These are phyloP conservation scores for Nomia melanderi DNA, from an alignment of 1,140 invertebrate species.

Conservation along the genomic window DNA sequence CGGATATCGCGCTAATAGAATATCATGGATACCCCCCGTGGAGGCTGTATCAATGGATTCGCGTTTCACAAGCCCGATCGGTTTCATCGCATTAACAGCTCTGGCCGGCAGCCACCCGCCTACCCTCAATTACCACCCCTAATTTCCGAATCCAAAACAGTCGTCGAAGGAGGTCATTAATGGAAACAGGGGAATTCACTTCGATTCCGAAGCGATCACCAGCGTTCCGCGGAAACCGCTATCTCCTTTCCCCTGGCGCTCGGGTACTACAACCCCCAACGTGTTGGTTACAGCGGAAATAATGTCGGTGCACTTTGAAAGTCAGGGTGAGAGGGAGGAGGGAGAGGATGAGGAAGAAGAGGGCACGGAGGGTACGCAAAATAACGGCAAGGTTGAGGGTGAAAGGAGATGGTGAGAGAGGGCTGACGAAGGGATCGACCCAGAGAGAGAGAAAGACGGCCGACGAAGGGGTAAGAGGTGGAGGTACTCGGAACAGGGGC, in stretches of 20 bases:
- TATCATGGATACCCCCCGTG: too few species aligned
- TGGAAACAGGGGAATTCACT: slow-evolving; percentile 9
- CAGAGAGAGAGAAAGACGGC: slow-evolving; percentile 42
- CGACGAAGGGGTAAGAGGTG: slow-evolving; percentile 21
- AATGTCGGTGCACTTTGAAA: slow-evolving; percentile 73
- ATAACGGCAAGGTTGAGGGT: slow-evolving; percentile 16
- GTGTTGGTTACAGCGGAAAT: slow-evolving; percentile 72
- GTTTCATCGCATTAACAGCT: neutral
- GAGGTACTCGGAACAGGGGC: slow-evolving; percentile 70
- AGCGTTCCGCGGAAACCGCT: slow-evolving; percentile 10
- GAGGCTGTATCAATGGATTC: too few species aligned
- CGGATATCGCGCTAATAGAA: too few species aligned
- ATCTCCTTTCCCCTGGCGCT: neutral
- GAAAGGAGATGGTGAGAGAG: neutral
- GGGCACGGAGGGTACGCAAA: slow-evolving; percentile 9
- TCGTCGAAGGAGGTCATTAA: neutral
- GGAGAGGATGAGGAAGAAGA: neutral
- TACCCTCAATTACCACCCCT: neutral
- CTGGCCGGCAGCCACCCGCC: neutral
- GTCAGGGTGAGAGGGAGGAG: slow-evolving; percentile 26
- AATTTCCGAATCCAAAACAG: neutral
- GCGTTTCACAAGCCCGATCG: too few species aligned
- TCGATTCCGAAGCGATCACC: slow-evolving; percentile 16
- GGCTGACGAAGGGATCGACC: slow-evolving; percentile 38
- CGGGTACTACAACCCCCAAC: neutral